Evolutionary conservation across 2,113 vertebrate species (phyloP), one percentile per base, ranked within the genome.

Genomic region (Glareola pratincola): DNA sequence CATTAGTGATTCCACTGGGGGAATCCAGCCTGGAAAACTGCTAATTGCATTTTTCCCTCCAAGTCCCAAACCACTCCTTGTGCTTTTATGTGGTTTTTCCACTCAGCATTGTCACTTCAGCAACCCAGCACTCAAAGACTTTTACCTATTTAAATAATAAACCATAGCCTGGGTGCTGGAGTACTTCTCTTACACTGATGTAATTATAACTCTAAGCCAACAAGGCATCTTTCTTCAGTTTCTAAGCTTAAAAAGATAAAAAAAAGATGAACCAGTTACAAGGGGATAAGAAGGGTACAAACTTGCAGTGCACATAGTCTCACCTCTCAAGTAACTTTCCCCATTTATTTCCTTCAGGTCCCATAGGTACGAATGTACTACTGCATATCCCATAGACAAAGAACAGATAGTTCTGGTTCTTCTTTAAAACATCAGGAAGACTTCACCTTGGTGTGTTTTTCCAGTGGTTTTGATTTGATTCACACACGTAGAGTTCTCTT

Each of bases 11-110:
- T 87, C 60, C 80, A 67, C 26, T 34, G 64, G 47, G 47, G 60
- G 27, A 86, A 85, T 73, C 77, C 69, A 88, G 88, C 73, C 83
- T 85, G 76, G 84, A 95, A 96, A 93, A 87, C 15, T 85, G 71
- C 20, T 85, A 72, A 85, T 79, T 79, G 16, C 30, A 24, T 79
- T 91, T 82, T 91, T 37, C 27, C n/a, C 63, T 93, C 63, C 74
- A 59, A 80, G 45, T 88, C 77, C 53, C 48, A 95, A 85, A 87
- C 56, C 78, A 72, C 76, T 93, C 68, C 71, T 68, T 47, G 62
- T 30, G 67, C 81, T 96, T 97, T 97, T 41, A 97, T 95, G 88
- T 93, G 90, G 48, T 92, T 90, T 91, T 82, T 73, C 26, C 37
- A 80, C 43, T 88, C 69, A 54, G 53, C 78, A 74, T 78, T 85